phyloP scores from a whole-genome alignment of 2,113 vertebrate species.

The Oreotragus oreotragus region DNA sequence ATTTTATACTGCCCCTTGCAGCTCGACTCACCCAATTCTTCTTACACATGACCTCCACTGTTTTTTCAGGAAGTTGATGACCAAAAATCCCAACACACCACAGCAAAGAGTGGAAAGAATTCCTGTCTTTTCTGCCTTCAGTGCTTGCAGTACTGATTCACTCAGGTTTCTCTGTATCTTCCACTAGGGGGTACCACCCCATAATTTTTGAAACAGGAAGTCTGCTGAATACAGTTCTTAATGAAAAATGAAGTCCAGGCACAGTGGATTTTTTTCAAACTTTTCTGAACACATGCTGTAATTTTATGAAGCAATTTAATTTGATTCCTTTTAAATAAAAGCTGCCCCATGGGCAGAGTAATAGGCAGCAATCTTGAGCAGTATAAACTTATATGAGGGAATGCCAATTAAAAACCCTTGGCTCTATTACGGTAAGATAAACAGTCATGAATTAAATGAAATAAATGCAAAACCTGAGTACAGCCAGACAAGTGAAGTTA shows the following conservation, averaged over 20 bases:
- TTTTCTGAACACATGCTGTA: constrained; percentile 80
- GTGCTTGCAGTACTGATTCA: neutral
- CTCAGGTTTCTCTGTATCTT: neutral
- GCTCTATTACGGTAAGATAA: constrained; percentile 61
- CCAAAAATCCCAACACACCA: neutral
- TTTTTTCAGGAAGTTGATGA: neutral
- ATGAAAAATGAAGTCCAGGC: constrained; percentile 73
- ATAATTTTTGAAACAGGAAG: constrained; percentile 35
- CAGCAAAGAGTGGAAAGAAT: neutral
- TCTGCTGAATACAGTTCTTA: constrained; percentile 54
- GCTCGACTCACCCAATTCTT: neutral
- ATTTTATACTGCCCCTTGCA: neutral
- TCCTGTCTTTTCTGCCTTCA: neutral
- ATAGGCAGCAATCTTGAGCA: constrained; percentile 46
- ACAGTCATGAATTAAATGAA: constrained; percentile 69
- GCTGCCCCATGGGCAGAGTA: constrained; percentile 74
- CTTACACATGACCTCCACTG: neutral
- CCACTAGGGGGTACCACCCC: constrained; percentile 76
- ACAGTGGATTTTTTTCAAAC: constrained; percentile 54
- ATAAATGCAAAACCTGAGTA: constrained; percentile 56
- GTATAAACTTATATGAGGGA: constrained; percentile 53
- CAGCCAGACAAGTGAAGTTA: constrained; percentile 44
- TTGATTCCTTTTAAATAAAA: constrained; percentile 78
- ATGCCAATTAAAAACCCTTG: constrained; percentile 62
- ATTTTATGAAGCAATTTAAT: constrained; percentile 80